Base-by-base conservation (phyloP, 2,888 invertebrate genomes). In the Hypomecis atomaria region DNA sequence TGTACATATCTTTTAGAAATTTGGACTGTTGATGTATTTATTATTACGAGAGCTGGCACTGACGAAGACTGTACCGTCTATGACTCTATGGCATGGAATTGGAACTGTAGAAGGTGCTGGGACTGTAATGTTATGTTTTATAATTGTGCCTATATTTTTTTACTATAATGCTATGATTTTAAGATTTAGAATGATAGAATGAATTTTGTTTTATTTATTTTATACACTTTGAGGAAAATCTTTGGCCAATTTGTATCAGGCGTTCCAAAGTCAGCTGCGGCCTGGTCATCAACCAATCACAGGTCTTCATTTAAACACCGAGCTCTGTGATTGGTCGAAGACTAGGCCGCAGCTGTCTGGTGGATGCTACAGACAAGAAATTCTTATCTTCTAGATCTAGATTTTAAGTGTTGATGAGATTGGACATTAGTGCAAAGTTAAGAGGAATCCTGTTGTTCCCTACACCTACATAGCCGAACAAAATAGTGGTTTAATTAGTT, bases 1-100 rank as follows among this genome's bases (percentile, higher is more conserved):
- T 81, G 79, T 80, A 83, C 83, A 83, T 83, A 82, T 82, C 78
- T 71, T 76, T 72, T 78, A 72, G 54, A 62, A 55, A 74, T 68
- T 62, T 69, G 71, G 67, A 71, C 63, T 76, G 72, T 78, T 75
- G 72, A 48, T 38, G 43, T 63, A 58, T 55, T 44, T 43, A 53
- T 44, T 54, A 44, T n/a, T 8, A 10, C 6, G n/a, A 4, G 2
- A 47, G 52, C 6, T n/a, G 42, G 38, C 50, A 34, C 47, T 33
- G 5, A 1, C 10, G 6, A 2, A 49, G 38, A 10, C 7, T 2
- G 43, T 6, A 43, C 6, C 43, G 43, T 37, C 5, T 37, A 37
- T 37, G 38, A 1, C 6, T 38, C 9, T 38, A 47, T 0, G 23
- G 9, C 8, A 47, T 8, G 5, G 5, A 47, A 34, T 9, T 47